Evolutionary conservation across 1,140 invertebrate genomes (phyloP), one percentile per base, ranked within the genome.

Genomic region (Agrypnia vestita): DNA sequence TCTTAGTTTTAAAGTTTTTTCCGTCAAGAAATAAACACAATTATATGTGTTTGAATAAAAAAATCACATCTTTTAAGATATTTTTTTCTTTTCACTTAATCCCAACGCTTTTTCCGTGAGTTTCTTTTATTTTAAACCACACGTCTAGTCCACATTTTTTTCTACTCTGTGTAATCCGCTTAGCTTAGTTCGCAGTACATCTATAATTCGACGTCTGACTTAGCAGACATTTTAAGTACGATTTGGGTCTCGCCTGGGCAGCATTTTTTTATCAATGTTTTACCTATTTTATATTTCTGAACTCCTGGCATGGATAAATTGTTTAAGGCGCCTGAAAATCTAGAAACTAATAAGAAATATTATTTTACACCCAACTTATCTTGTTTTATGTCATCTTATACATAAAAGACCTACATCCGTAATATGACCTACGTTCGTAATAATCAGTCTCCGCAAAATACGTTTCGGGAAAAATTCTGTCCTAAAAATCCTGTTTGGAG

Each of bases 131-230:
- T 49, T 71, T 21, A 25, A 71, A 71, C 49, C 46, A 51, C 67
- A 71, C 67, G 47, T 71, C 46, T 49, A 71, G 67, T 44, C 49
- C 67, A 12, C 67, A 53, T 53, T 71, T 71, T 71, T 71, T 71
- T 35, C 25, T 17, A 49, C n/a, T 71, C 47, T 4, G 4, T 35
- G 19, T 71, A 71, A 71, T 71, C 67, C 67, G 67, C 67, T 71
- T 71, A 71, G 67, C 67, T 51, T 71, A 46, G 67, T 53, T 47
- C 67, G 67, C 67, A 71, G 67, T 51, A 71, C 67, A 46, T 25
- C 46, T 71, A 46, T 71, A 71, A 71, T 71, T 17, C 67, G 11
- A n/a, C n/a, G 15, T 46, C 64, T 49, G 64, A 69, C 44, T 69
- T 3, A 46, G 17, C 67, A 15, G 46, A 71, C 67, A 71, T 71